These are phyloP conservation scores for Podarcis muralis DNA, from an alignment of 2,113 vertebrate species.

Conservation along the genomic window DNA sequence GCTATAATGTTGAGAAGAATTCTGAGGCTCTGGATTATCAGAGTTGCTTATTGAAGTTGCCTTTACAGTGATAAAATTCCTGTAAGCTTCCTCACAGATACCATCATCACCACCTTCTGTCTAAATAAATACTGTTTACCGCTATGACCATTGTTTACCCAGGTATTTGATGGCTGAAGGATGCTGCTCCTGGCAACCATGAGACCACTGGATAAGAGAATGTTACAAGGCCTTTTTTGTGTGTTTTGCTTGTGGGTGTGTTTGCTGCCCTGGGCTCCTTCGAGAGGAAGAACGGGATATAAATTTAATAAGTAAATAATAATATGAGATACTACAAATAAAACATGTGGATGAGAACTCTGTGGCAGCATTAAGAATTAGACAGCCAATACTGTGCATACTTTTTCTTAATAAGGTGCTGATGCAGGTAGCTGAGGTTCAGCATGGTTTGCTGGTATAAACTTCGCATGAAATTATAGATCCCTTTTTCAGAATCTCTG, in stretches of 20 bases:
- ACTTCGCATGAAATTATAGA: neutral
- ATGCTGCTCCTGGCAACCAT: neutral
- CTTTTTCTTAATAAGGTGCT: neutral
- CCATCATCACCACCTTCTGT: neutral
- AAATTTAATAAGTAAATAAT: no score
- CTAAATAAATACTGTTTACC: neutral
- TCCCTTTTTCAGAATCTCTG: neutral
- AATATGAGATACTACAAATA: neutral
- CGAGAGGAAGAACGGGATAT: no score
- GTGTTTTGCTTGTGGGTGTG: no score
- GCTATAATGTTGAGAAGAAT: neutral
- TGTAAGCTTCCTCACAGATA: neutral
- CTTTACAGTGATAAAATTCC: neutral
- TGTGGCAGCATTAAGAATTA: neutral
- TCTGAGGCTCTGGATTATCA: neutral
- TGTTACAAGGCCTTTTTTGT: no score
- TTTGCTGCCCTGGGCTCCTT: no score
- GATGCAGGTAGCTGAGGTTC: neutral
- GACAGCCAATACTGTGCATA: neutral
- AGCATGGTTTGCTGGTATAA: neutral
- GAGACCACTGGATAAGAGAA: no score
- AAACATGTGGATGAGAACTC: neutral
- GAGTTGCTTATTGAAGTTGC: constrained; percentile 9
- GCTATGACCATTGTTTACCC: neutral
- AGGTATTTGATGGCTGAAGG: neutral